phyloP scores from a whole-genome alignment of 2,888 invertebrate genomes.

The Epistrophe grossulariae region DNA sequence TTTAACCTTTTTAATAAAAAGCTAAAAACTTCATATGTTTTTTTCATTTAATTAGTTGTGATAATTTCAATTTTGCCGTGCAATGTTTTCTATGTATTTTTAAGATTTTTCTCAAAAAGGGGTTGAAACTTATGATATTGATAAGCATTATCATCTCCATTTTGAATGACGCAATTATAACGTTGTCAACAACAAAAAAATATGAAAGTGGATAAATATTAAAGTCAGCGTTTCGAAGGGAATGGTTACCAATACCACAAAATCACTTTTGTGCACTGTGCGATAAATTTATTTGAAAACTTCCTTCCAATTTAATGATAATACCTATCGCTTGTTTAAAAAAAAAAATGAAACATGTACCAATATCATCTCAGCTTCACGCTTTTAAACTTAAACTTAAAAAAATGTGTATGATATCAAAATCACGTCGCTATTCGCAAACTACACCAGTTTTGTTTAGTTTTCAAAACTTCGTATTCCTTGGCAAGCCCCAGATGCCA shows the following conservation, averaged over 20 bases:
- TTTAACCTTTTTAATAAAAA: no score
- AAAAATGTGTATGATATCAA: neutral
- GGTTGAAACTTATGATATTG: no score
- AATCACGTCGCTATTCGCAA: constrained; percentile 18
- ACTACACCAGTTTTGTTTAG: neutral
- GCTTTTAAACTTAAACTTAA: neutral
- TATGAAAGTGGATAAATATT: no score
- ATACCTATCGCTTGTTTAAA: neutral
- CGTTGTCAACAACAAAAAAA: no score
- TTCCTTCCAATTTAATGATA: neutral
- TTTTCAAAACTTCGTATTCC: constrained; percentile 1
- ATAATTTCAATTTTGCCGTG: no score
- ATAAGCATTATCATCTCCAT: no score
- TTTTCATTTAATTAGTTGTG: no score
- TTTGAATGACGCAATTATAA: no score
- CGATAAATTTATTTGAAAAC: neutral
- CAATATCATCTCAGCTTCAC: neutral
- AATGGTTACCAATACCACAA: neutral
- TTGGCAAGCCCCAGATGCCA: constrained; percentile 29
- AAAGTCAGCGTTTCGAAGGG: no score
- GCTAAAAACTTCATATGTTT: no score
- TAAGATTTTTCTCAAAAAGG: no score
- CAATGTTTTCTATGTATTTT: no score
- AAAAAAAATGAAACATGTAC: neutral
- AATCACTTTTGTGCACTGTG: neutral